Evolutionary conservation across 2,113 vertebrate genomes (phyloP), one percentile per base, ranked within the genome.

Genomic region (Bufo bufo): DNA sequence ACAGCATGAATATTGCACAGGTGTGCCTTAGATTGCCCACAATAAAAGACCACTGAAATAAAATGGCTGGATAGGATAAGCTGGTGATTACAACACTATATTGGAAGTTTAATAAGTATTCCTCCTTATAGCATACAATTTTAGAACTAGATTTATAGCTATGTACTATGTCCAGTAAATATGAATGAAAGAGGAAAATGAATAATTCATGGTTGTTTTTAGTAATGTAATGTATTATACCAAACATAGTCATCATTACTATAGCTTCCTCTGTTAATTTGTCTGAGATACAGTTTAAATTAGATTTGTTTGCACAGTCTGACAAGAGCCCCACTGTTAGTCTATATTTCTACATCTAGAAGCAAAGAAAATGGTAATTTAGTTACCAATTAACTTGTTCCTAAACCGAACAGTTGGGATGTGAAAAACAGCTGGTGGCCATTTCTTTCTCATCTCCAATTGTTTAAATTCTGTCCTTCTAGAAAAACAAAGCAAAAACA

Each of bases 381-480:
- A 63, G 69, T 17, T 88, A 83, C 87, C 87, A 83, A 88, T 88
- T 88, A 88, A 82, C 52, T 82, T 88, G 79, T 83, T 87, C 80
- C 69, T 77, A 88, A 82, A 82, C n/a, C 74, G 71, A 88, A 83
- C 87, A 83, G 87, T 88, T 83, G 58, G 56, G 71, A 83, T 83
- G n/a, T 43, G 71, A 74, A 61, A 87, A 88, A 75, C 59, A 80
- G 83, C 80, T 80, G 83, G 87, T 80, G 77, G 87, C 45, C 66
- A 47, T 43, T 74, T 83, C 63, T 56, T 74, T 23, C 20, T 49
- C 11, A 77, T 88, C 59, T 63, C 14, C 43, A 65, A 75, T 82
- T 88, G 87, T 83, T 61, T 50, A 43, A 75, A 83, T 88, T 80
- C 66, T 82, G 56, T 88, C 82, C 49, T 85, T 78, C 23, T 58